phyloP scores from a whole-genome alignment of 2,113 vertebrate species.

The Rhagologus leucostigma region DNA sequence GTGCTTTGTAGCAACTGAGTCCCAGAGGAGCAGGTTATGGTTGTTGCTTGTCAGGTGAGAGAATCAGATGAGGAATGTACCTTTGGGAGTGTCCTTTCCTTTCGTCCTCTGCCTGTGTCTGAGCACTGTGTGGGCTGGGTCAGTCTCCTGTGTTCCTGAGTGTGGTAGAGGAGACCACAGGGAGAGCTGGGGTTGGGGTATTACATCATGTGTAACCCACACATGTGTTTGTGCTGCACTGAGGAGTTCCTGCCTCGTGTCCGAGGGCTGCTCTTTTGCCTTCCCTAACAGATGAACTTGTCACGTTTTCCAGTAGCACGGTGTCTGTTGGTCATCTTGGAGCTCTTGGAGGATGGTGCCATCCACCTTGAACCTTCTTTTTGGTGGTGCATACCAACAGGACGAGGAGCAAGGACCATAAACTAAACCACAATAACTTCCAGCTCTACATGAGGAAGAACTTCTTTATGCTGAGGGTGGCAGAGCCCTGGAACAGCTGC shows the following conservation, averaged over 20 bases:
- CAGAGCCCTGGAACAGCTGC: neutral
- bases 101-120: neutral
- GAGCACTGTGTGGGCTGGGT: neutral
- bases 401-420: neutral
- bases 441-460: neutral
- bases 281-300: neutral
- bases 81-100: neutral
- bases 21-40: neutral
- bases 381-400: neutral
- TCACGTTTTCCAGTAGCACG: fast-evolving
- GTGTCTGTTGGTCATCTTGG: neutral
- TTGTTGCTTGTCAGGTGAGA: neutral
- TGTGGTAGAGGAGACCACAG: neutral
- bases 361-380: neutral
- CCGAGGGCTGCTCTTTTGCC: fast-evolving
- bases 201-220: fast-evolving
- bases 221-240: fast-evolving
- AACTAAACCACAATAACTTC: neutral
- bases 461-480: neutral
- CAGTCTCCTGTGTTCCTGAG: neutral
- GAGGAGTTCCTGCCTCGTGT: neutral
- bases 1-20: neutral
- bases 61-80: neutral
- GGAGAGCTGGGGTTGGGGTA: neutral
- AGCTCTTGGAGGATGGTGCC: neutral